Conservation (phyloP, 2,113 vertebrate genomes). For the Lamprotornis superbus region DNA sequence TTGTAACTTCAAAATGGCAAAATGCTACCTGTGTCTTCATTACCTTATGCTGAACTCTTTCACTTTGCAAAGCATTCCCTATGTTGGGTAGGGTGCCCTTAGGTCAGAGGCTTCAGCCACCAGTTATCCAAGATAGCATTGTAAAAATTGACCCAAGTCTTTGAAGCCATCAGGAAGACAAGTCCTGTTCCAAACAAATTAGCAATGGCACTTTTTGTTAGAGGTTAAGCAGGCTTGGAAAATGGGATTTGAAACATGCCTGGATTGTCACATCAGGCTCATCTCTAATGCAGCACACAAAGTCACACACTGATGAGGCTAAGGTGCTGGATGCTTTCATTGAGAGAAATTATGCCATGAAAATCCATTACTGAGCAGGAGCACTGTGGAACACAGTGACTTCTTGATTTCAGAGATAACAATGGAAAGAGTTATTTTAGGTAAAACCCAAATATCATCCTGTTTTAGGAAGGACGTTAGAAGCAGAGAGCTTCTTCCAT, state of each 20-base stretch:
- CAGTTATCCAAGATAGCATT: neutral
- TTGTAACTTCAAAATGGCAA: neutral
- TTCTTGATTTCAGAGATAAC: neutral
- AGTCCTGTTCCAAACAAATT: neutral
- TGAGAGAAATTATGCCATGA: neutral
- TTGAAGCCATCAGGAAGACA: neutral
- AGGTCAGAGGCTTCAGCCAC: neutral
- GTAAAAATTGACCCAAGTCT: neutral
- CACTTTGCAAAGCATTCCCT: neutral
- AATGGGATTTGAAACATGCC: neutral
- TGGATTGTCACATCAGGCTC: neutral
- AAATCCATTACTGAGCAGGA: neutral
- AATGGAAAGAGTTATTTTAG: neutral
- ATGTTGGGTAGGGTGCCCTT: neutral
- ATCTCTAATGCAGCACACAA: neutral
- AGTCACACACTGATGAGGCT: neutral
- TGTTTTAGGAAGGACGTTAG: neutral
- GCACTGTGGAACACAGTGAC: neutral
- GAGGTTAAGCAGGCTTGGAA: neutral
- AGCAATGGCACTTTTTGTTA: neutral
- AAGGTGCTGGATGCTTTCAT: neutral
- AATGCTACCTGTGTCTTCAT: neutral
- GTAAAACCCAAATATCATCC: neutral
- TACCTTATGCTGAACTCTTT: neutral
- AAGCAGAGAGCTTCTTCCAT: neutral